Conservation (phyloP, 2,113 vertebrate species). For the Coptodon bakossiorum region DNA sequence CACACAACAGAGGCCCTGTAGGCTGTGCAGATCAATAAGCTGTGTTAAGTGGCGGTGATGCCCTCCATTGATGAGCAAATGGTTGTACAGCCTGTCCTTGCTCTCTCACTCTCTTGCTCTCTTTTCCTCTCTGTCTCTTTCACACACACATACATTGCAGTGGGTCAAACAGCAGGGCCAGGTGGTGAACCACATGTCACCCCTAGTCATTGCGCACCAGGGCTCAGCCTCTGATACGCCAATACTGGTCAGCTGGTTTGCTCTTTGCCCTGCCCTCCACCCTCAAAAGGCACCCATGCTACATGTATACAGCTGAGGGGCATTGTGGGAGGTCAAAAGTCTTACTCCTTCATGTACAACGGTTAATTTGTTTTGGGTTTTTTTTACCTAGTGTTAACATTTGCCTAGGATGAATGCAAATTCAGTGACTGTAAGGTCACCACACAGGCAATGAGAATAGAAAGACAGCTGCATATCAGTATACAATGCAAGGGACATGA, state of each 20-base stretch:
- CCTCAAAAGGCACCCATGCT: conserved; percentile 28
- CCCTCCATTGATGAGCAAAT: conserved; percentile 75
- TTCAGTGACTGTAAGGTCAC: neutral
- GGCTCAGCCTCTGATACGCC: conserved; percentile 46
- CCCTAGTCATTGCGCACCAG: conserved; percentile 59
- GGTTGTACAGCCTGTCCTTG: conserved; percentile 62
- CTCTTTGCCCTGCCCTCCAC: conserved; percentile 58
- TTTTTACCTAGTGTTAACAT: neutral
- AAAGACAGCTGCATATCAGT: neutral
- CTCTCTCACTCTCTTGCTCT: conserved; percentile 12
- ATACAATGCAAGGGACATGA: neutral
- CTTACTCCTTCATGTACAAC: conserved; percentile 47
- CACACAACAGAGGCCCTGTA: conserved; percentile 70
- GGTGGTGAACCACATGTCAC: conserved; percentile 72
- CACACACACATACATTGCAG: conserved; percentile 17
- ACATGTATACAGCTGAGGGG: conserved; percentile 40
- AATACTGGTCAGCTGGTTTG: conserved; percentile 56
- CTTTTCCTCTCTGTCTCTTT: neutral
- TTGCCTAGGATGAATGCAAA: neutral
- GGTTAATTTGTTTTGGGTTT: neutral
- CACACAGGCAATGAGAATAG: neutral
- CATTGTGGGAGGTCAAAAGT: conserved; percentile 59
- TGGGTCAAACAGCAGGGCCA: conserved; percentile 65
- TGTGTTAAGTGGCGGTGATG: conserved; percentile 77
- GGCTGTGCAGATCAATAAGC: conserved; percentile 71